Conservation (phyloP, 2,113 vertebrate species). For the Smithornis capensis region DNA sequence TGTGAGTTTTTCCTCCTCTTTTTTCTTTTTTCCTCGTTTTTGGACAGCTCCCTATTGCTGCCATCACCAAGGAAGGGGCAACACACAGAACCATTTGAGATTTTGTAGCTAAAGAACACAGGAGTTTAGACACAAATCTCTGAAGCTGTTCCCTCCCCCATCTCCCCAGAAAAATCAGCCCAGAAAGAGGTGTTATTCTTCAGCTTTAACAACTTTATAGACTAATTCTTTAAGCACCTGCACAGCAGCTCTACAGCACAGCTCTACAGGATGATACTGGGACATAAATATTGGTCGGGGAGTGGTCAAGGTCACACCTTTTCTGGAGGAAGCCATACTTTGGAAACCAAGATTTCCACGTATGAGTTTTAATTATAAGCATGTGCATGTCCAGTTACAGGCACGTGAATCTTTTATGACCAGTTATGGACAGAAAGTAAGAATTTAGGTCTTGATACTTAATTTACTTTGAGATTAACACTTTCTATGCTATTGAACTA, state of each 20-base stretch:
- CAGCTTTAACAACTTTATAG: not conserved
- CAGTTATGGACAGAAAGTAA: not conserved
- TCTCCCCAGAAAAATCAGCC: not conserved
- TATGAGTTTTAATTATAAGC: not conserved
- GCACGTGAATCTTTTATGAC: not conserved
- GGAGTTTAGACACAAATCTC: not conserved
- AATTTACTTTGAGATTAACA: slow-evolving; percentile 12
- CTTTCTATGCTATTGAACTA: not conserved
- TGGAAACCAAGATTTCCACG: not conserved
- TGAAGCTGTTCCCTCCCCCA: not conserved
- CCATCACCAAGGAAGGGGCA: not conserved
- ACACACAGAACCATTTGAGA: not conserved
- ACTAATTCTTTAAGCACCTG: not conserved
- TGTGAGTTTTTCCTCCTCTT: not conserved
- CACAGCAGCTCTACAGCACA: not conserved
- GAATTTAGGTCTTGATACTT: not conserved
- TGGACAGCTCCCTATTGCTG: not conserved
- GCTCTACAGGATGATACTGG: not conserved
- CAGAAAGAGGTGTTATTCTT: not conserved
- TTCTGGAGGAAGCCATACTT: not conserved
- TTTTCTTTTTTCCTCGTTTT: not conserved
- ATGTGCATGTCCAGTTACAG: not conserved
- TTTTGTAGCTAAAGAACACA: not conserved
- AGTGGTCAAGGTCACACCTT: not conserved
- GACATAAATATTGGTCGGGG: not conserved